Evolutionary conservation across 2,113 vertebrate species (phyloP).

Genomic region (Ailurus styani): DNA sequence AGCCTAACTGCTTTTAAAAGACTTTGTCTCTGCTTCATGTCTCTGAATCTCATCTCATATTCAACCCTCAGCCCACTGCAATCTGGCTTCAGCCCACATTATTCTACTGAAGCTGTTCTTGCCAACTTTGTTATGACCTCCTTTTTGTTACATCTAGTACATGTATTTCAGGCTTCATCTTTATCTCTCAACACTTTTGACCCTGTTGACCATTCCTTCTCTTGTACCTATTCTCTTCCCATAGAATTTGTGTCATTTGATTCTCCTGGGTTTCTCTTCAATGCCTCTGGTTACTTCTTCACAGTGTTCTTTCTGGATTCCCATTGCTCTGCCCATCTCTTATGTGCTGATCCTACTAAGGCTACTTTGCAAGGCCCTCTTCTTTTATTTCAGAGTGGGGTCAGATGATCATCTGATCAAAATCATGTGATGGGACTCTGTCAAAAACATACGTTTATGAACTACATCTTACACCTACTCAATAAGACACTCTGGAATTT

Average conservation of each 20-base stretch:
- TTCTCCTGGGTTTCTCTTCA: not conserved
- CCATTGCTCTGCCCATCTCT: not conserved
- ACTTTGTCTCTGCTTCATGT: not conserved
- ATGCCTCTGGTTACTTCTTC: not conserved
- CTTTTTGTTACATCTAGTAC: not conserved
- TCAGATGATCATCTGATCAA: not conserved
- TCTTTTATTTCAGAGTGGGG: not conserved
- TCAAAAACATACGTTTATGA: not conserved
- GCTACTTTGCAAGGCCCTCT: not conserved
- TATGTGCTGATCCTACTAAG: not conserved
- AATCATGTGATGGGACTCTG: not conserved
- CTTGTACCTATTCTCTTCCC: not conserved
- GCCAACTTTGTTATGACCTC: conserved; percentile 7
- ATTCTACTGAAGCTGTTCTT: not conserved
- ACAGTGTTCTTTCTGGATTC: not conserved
- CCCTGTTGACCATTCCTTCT: not conserved
- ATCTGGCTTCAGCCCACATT: conserved; percentile 59
- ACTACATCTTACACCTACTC: not conserved
- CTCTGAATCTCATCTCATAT: conserved; percentile 22
- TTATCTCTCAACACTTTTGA: not conserved
- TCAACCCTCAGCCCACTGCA: conserved; percentile 59
- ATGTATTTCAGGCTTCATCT: not conserved
- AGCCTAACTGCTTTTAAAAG: not conserved
- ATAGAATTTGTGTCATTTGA: not conserved
- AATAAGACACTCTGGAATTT: not conserved